Base-by-base conservation (phyloP, 1,140 invertebrate species). In the Tribolium castaneum region DNA sequence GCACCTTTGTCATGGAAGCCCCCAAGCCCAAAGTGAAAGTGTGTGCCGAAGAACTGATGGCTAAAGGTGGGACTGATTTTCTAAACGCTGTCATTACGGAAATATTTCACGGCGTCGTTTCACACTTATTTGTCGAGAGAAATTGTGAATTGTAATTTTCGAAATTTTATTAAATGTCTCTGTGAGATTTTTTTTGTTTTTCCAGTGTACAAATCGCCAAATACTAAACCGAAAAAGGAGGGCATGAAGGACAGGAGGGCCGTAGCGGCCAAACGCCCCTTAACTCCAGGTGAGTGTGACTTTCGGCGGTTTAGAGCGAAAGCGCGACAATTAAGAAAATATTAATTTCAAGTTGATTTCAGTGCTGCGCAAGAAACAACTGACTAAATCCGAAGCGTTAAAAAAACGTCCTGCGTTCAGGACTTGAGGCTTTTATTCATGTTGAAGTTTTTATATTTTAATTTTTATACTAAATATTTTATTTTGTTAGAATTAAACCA, bases 51-150 rank as follows among this genome's bases (percentile, higher is more conserved):
- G 71, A 79, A 22, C 22, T 80, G n/a, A 77, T 81, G 19, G 74
- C 77, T 50, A 80, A 82, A 82, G 81, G 81, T 82, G 81, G 80
- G 81, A 71, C 72, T 77, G 30, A 81, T 66, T 82, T 79, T 77
- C 75, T 82, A 70, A 73, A 76, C 30, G 80, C 51, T 3, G 14
- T 77, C 5, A 51, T 75, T 14, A 22, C 78, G 16, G 81, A 82
- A 70, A 74, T 82, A 16, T 80, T 82, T n/a, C 50, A 79, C 10
- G 81, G 81, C 2, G 54, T 82, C 7, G 78, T 82, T 72, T 52
- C 25, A 6, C 62, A 71, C 12, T 14, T 77, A 13, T 59, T 73
- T 35, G 52, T 56, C 30, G 49, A 66, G 14, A 75, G 49, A 70
- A 51, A 51, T 74, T 75, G 71, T 74, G 70, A 66, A 45, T 50